Evolutionary conservation across 2,888 invertebrate species (phyloP).

Genomic region (Seladonia tumulorum): DNA sequence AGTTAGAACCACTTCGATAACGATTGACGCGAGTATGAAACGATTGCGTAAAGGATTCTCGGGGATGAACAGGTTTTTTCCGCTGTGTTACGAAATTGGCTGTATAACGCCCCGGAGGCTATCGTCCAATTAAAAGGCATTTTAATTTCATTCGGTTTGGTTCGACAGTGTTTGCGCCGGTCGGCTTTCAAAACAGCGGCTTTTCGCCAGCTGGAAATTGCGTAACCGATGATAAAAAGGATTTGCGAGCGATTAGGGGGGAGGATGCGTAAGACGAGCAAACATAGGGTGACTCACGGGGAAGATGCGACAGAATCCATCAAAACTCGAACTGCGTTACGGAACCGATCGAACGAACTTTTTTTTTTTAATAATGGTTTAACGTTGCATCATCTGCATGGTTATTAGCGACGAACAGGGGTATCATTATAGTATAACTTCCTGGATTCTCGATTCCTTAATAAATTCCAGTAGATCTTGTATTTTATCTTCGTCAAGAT

Average conservation of each 20-base stretch:
- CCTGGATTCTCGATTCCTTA: no score
- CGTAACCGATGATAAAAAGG: constrained; percentile 33
- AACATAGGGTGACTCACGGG: not conserved
- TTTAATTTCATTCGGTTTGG: constrained; percentile 45
- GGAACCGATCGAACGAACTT: not conserved
- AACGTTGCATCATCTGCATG: no score
- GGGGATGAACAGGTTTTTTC: constrained; percentile 22
- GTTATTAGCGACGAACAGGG: no score
- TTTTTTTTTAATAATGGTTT: no score
- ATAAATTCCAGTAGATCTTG: no score
- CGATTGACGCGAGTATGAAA: not conserved
- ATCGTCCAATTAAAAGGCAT: constrained; percentile 44
- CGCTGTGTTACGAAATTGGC: constrained; percentile 26
- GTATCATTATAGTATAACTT: no score
- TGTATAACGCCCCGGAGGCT: not conserved
- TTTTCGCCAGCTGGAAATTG: constrained; percentile 23
- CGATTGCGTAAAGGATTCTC: constrained; percentile 27
- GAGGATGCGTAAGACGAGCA: constrained; percentile 1
- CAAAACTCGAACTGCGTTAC: not conserved
- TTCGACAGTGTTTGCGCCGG: constrained; percentile 34
- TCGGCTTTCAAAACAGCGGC: constrained; percentile 11
- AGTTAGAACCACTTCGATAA: not conserved
- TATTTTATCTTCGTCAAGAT: no score
- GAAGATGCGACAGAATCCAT: not conserved
- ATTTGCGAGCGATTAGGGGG: not conserved